Conservation (phyloP, 2,113 vertebrate species). For the Elephas maximus region DNA sequence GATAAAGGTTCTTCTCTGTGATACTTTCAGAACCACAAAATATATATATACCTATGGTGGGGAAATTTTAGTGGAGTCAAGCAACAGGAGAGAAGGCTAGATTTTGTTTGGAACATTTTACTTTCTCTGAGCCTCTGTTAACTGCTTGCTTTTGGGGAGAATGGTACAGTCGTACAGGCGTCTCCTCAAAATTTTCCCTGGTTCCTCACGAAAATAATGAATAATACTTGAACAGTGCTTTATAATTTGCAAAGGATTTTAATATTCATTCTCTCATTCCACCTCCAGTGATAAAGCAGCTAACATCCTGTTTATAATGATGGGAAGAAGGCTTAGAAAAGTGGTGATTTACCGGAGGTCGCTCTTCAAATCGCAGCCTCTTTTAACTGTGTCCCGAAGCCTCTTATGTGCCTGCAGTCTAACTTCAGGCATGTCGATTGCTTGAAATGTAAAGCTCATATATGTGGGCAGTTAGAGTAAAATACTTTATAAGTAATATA, state of each 20-base stretch:
- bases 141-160: background rate
- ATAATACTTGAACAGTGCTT: constrained; percentile 53
- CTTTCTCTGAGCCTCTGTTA: constrained; percentile 25
- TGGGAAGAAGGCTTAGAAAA: constrained; percentile 42
- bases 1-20: background rate
- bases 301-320: constrained; percentile 18
- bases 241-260: constrained; percentile 43
- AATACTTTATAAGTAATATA: constrained; percentile 45
- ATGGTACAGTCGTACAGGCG: constrained; percentile 50
- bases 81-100: background rate
- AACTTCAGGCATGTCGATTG: constrained; percentile 21
- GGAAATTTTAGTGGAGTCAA: constrained; percentile 30
- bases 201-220: constrained; percentile 45
- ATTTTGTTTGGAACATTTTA: constrained; percentile 53
- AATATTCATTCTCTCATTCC: constrained; percentile 29
- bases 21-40: constrained; percentile 37
- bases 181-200: constrained; percentile 5
- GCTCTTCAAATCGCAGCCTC: constrained; percentile 15
- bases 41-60: background rate
- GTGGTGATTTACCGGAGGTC: background rate
- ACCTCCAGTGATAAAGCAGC: constrained; percentile 34
- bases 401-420: constrained; percentile 44
- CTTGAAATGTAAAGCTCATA: constrained; percentile 47
- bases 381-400: background rate
- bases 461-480: background rate